Evolutionary conservation across 2,888 invertebrate species (phyloP).

Genomic region (Endotricha flammealis): DNA sequence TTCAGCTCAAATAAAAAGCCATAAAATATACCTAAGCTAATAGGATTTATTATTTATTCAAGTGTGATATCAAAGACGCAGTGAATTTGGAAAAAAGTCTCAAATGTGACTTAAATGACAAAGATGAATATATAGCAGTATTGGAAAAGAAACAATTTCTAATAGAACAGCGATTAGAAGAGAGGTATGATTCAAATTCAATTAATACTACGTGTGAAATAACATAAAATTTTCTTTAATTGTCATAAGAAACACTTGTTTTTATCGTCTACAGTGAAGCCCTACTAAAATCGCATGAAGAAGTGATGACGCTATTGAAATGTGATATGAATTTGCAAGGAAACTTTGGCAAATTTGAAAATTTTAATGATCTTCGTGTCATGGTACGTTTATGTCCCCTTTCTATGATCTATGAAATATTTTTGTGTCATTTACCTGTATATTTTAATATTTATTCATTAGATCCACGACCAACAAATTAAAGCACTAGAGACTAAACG

Average conservation of each 20-base stretch:
- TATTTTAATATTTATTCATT: constrained; percentile 9
- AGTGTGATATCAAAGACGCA: constrained; percentile 43
- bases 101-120: constrained; percentile 35
- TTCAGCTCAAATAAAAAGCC: too few relatives aligned
- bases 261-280: constrained; percentile 53
- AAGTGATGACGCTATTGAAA: too few relatives aligned
- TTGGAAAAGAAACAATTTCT: constrained; percentile 41
- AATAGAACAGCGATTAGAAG: constrained; percentile 44
- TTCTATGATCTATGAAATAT: too few relatives aligned
- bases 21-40: too few relatives aligned
- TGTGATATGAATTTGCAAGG: constrained; percentile 50
- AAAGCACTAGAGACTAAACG: constrained; percentile 40
- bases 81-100: constrained; percentile 32
- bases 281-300: constrained; percentile 52
- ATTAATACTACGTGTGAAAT: too few relatives aligned
- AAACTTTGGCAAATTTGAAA: constrained; percentile 54
- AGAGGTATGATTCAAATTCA: too few relatives aligned
- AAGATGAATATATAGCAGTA: constrained; percentile 44
- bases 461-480: constrained; percentile 50
- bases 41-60: constrained; percentile 18
- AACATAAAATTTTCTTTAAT: too few relatives aligned
- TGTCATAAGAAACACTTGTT: too few relatives aligned
- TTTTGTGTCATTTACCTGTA: neutral
- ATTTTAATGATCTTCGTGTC: constrained; percentile 45
- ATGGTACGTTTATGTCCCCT: constrained; percentile 32